Base-by-base conservation (phyloP, 2,797 vertebrate genomes). In the Cryptoblepharus egeriae region DNA sequence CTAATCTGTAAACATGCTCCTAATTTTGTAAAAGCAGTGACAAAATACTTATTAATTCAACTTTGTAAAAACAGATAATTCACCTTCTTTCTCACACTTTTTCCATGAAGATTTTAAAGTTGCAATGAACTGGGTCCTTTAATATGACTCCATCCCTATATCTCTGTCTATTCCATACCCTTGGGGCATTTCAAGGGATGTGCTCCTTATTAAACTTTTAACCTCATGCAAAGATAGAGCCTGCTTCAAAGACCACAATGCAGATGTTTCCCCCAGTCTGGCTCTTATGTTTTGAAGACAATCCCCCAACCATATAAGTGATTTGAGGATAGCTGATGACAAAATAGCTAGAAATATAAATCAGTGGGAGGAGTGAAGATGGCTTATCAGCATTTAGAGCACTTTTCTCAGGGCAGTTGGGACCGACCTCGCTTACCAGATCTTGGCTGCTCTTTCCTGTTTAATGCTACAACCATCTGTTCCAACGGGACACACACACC, bases 401-500 rank as follows among this genome's bases (percentile, higher is more conserved):
- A 30, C 24, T 42, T 52, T n/a, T 22, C 63, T 64, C 0, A 45
- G 75, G 85, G 26, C 58, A 11, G 35, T 42, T 82, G 69, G 80
- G 71, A 3, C 74, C 45, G 82, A 61, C 12, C 30, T 91, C 73
- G 93, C 89, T 75, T 93, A 96, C 95, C 94, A 84, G 42, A 45
- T 81, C 18, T 88, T 91, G 85, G 80, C 55, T 88, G 79, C 79
- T 45, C 76, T 64, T 89, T 89, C 87, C 87, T 88, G 83, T 22
- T 79, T 79, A 99, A 88, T 65, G 89, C 90, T 89, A 93, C 84
- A 88, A 97, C 93, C 24, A 99, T 12, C 49, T 97, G 94, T 69
- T 97, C 94, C 60, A 97, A 93, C 67, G 96, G 93, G 75, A 96
- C 94, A 81, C 97, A 98, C 39, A 98, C 90, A 75, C 95, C 97